phyloP scores from a whole-genome alignment of 2,797 vertebrate genomes.

The Lutjanus argentimaculatus region DNA sequence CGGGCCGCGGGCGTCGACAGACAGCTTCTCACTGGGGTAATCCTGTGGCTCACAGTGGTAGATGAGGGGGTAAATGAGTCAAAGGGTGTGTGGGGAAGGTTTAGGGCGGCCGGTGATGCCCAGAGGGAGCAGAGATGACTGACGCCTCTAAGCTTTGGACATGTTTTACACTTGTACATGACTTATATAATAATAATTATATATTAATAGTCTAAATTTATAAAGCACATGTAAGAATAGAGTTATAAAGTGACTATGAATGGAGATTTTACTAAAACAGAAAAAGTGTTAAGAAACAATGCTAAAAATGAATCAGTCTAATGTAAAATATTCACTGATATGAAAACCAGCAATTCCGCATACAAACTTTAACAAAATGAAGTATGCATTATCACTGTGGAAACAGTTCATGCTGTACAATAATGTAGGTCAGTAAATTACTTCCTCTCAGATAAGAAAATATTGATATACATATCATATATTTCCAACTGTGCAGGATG shows the following conservation, averaged over 20 bases:
- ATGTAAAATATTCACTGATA: too few relatives aligned
- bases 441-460: neutral
- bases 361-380: too few relatives aligned
- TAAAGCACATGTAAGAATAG: neutral
- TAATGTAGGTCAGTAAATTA: neutral
- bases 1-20: slow-evolving; percentile 62
- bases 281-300: neutral
- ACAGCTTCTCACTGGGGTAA: slow-evolving; percentile 67
- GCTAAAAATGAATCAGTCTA: neutral
- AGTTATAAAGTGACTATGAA: neutral
- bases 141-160: slow-evolving; percentile 39
- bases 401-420: neutral
- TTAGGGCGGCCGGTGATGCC: slow-evolving; percentile 26
- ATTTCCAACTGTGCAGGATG: neutral
- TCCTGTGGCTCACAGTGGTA: slow-evolving; percentile 45
- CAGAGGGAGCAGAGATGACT: slow-evolving; percentile 42
- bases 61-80: slow-evolving; percentile 14
- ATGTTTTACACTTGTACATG: neutral
- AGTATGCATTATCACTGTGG: too few relatives aligned
- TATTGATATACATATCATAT: neutral
- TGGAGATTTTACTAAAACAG: neutral
- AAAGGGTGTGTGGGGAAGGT: neutral
- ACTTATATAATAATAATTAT: slow-evolving; percentile 4
- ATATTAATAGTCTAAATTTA: neutral
- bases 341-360: too few relatives aligned